These are phyloP conservation scores for Sterna hirundo DNA, from an alignment of 2,113 vertebrate species.

Conservation along the genomic window DNA sequence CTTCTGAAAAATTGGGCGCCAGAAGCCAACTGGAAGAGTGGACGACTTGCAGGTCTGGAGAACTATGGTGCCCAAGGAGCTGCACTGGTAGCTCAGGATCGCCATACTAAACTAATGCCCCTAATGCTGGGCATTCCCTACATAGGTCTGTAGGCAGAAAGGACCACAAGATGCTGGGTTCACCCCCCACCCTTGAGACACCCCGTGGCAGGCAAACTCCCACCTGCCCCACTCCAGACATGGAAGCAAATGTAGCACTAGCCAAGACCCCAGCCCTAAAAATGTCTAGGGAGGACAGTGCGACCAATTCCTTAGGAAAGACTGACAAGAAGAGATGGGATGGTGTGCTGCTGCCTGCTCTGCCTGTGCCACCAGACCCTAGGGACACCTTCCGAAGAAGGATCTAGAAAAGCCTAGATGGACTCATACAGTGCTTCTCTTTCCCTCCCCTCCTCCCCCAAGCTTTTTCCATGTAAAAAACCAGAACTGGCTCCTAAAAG, in stretches of 20 bases:
- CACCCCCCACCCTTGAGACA: background rate
- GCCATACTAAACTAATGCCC: rapidly evolving
- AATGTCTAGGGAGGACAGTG: background rate
- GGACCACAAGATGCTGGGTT: background rate
- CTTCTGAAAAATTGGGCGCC: background rate
- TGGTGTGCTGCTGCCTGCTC: background rate
- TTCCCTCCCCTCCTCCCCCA: background rate
- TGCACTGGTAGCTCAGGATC: rapidly evolving
- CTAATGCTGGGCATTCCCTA: background rate
- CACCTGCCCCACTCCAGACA: background rate
- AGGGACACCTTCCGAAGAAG: background rate
- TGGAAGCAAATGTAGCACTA: background rate
- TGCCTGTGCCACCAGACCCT: background rate
- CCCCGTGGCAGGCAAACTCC: background rate
- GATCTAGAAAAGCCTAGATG: background rate
- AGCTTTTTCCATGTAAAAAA: constrained; percentile 9
- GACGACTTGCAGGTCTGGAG: background rate
- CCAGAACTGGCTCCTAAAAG: constrained; percentile 20
- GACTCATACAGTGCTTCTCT: background rate
- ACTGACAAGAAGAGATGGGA: background rate
- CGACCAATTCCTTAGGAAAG: background rate
- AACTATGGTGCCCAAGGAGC: background rate
- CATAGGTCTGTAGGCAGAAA: background rate
- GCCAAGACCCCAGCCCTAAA: background rate
- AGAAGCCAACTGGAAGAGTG: background rate